Conservation (phyloP, 2,113 vertebrate genomes). For the Dascyllus trimaculatus region DNA sequence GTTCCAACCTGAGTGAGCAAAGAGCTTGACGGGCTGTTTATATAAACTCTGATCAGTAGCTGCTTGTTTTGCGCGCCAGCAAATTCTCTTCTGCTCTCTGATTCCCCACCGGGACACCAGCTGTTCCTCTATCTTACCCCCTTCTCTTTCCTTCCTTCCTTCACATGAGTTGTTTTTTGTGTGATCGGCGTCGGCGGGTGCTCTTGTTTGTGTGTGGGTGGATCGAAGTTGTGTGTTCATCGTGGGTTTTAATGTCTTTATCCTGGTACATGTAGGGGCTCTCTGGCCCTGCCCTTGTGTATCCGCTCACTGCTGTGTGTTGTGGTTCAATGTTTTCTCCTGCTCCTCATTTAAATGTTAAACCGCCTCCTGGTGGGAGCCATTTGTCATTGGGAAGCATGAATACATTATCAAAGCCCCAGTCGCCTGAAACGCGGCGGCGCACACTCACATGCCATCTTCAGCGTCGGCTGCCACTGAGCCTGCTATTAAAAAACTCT, state of each 20-base stretch:
- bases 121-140: constrained; percentile 65
- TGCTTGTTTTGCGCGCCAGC: constrained; percentile 56
- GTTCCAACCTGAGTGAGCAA: constrained; percentile 69
- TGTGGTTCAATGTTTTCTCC: constrained; percentile 66
- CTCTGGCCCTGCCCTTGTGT: constrained; percentile 28
- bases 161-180: constrained; percentile 36
- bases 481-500: constrained; percentile 56
- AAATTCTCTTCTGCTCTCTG: constrained; percentile 58
- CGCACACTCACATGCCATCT: neutral
- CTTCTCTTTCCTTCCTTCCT: constrained; percentile 34
- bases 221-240: constrained; percentile 47
- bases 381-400: constrained; percentile 77
- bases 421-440: constrained; percentile 48
- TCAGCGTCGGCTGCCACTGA: constrained; percentile 26
- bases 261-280: constrained; percentile 29
- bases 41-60: constrained; percentile 70
- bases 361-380: constrained; percentile 70
- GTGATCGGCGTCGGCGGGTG: constrained; percentile 24
- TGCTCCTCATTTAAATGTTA: constrained; percentile 81
- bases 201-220: constrained; percentile 38
- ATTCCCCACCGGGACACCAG: constrained; percentile 71
- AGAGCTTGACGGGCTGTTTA: constrained; percentile 57
- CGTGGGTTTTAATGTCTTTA: constrained; percentile 59
- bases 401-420: constrained; percentile 74
- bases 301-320: constrained; percentile 52